Base-by-base conservation (phyloP, 2,113 vertebrate genomes). In the Cochlearius cochlearius region DNA sequence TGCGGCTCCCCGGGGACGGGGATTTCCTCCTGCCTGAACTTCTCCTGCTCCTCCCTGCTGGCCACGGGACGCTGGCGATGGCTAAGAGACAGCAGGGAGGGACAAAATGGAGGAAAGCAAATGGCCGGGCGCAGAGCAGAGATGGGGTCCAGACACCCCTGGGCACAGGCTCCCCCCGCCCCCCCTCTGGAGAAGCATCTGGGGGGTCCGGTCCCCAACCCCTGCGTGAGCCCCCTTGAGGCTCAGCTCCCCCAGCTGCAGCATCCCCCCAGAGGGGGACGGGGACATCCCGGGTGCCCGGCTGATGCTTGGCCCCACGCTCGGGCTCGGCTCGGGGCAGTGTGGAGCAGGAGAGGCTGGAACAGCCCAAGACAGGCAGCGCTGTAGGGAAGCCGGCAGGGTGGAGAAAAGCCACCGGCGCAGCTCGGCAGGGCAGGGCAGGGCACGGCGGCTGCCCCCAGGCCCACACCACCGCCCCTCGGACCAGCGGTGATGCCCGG, bases 161-260 rank as follows among this genome's bases (percentile, higher is more conserved):
- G 45, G 22, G 18, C 7, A 6, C 67, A 43, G 50, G 36, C 2
- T 66, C 32, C 58, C 49, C 43, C 59, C 32, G n/a, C n/a, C 16
- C 2, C 0, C 13, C 50, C 17, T 50, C 16, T 29, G 16, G 9
- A 2, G 1, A 58, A 74, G 76, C 68, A 50, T 27, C 36, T n/a
- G 3, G 18, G 38, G 36, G 16, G 3, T 41, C 17, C 3, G 2
- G 10, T 52, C 60, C 56, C 60, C 38, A 29, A 45, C 15, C 38
- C 41, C 39, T 66, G 32, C 0, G 0, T 41, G 52, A 78, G 20
- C 8, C 38, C 45, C 43, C 45, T 50, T 0, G 0, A 75, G 29
- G 60, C 39, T 69, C 67, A 13, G 45, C 19, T 14, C 17, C n/a
- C 30, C 21, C 1, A 10, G 15, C 55, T 60, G 60, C 27, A 22